These are phyloP conservation scores for Rhagologus leucostigma DNA, from an alignment of 2,113 vertebrate genomes.

Conservation along the genomic window DNA sequence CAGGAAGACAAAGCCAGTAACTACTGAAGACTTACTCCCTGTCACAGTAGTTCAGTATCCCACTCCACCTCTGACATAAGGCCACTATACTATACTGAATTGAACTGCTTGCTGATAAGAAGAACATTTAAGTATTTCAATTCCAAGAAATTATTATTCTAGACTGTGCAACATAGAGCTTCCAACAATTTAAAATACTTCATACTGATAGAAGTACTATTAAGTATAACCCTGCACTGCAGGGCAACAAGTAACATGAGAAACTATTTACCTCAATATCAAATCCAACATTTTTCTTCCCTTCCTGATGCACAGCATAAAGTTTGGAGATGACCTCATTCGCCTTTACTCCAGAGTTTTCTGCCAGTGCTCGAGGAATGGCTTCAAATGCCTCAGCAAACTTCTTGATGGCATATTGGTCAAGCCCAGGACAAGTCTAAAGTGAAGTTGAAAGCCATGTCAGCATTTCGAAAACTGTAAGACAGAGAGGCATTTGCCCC, in stretches of 20 bases:
- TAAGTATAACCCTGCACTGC: background rate
- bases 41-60: background rate
- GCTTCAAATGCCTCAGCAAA: conserved; percentile 94
- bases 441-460: background rate
- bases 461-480: background rate
- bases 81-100: background rate
- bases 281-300: conserved; percentile 91
- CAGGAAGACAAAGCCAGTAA: background rate
- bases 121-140: background rate
- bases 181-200: background rate
- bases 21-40: background rate
- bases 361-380: conserved; percentile 89
- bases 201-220: background rate
- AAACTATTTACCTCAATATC: conserved; percentile 88
- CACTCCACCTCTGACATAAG: background rate
- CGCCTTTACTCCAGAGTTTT: conserved; percentile 93
- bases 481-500: background rate
- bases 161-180: background rate
- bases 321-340: conserved; percentile 95
- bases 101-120: background rate
- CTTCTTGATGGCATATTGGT: conserved; percentile 97
- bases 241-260: background rate
- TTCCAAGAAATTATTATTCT: background rate
- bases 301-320: conserved; percentile 92
- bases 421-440: conserved; percentile 92